Evolutionary conservation across 2,888 invertebrate genomes (phyloP), one percentile per base, ranked within the genome.

Genomic region (Poecilus cupreus): DNA sequence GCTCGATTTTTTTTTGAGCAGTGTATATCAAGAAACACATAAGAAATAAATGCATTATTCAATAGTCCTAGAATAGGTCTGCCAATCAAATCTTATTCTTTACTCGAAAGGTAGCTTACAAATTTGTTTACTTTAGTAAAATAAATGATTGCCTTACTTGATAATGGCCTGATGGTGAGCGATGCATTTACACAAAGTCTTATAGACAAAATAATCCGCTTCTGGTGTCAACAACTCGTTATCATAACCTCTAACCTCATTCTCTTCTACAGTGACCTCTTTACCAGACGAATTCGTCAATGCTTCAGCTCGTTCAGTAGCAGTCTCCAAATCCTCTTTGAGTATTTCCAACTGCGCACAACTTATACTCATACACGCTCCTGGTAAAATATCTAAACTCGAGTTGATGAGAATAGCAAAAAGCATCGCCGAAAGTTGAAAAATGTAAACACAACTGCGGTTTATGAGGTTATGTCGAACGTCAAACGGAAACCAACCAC

Each of bases 401-500:
- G 83, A 81, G 54, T 85, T 84, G 8, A 83, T 82, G 20, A 76
- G 81, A 6, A 83, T 83, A 18, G 84, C 83, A 22, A 83, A 74
- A 10, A 77, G 39, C n/a, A 84, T 75, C 2, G 83, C 83, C n/a
- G 22, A 43, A 6, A 83, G 78, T 72, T 85, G 85, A 3, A 83
- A 80, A 0, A 77, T n/a, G 24, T 82, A 83, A 8, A 84, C 64
- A 3, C 78, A 18, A 5, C 26, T 74, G 13, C 83, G 82, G 43
- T 83, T 83, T 4, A 68, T 70, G 0, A 64, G 10, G 16, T 60
- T 64, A 22, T 37, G 6, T 18, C 77, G 76, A 8, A 83, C 82
- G 51, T 83, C 83, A 11, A 85, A 79, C 0, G 85, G 85, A 72
- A 83, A 84, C 85, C 85, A 85, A 26, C 85, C 85, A 0, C 83